These are phyloP conservation scores for Byasa hedistus DNA, from an alignment of 2,888 invertebrate species.

Conservation along the genomic window DNA sequence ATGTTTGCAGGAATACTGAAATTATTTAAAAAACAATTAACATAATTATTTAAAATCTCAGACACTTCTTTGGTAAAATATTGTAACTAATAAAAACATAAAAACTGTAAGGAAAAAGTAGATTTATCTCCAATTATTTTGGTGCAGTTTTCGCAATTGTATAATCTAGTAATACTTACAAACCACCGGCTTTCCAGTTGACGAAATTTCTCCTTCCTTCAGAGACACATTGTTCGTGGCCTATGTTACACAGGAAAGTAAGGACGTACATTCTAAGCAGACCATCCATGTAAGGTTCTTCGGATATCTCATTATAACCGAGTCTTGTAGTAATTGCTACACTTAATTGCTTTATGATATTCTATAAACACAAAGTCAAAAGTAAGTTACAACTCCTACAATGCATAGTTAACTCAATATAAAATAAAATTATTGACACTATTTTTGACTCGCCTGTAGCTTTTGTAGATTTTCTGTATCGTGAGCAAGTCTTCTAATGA, in stretches of 20 bases:
- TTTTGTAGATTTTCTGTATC: slow-evolving; percentile 43
- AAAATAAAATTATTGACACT: not conserved
- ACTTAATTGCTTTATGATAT: slow-evolving; percentile 65
- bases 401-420: no score
- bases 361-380: slow-evolving; percentile 48
- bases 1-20: slow-evolving; percentile 68
- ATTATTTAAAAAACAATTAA: slow-evolving; percentile 2
- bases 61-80: no score
- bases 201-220: slow-evolving; percentile 61
- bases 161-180: slow-evolving; percentile 47
- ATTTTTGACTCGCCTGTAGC: slow-evolving; percentile 47
- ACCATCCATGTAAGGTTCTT: slow-evolving; percentile 74
- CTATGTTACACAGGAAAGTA: slow-evolving; percentile 78
- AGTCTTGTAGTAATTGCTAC: slow-evolving; percentile 68
- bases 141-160: not conserved
- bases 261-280: slow-evolving; percentile 78
- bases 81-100: no score
- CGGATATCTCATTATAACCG: slow-evolving; percentile 65
- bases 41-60: no score
- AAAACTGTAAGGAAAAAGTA: no score
- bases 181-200: slow-evolving; percentile 54
- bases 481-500: slow-evolving; percentile 66
- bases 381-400: not conserved
- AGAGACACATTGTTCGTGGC: slow-evolving; percentile 59
- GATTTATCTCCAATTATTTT: no score